Evolutionary conservation across 2,888 invertebrate genomes (phyloP), one percentile per base, ranked within the genome.

Genomic region (Galerucella calmariensis): DNA sequence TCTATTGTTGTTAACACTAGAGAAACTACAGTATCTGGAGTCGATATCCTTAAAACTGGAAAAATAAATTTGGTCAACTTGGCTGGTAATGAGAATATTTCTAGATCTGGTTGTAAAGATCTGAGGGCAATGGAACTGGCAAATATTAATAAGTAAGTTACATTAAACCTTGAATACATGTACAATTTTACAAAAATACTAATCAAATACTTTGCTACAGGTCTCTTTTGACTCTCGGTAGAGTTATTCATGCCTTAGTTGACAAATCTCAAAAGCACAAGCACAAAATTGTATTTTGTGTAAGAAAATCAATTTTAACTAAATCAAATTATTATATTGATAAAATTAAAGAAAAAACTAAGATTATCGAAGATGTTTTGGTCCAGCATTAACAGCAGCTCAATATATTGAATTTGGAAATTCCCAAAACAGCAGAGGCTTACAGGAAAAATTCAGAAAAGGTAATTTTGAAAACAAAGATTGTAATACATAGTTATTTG

Each of bases 1-100:
- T 95, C 97, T 0, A 95, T 99, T 73, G 94, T 96, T 0, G 94
- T 98, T 0, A 95, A 97, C 86, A 96, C 96, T 83, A 95, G 96
- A 79, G 97, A 99, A 85, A 94, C 93, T 84, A 94, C 94, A 12
- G 90, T 78, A n/a, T 95, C 96, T 24, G 97, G 97, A 4, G 97
- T 98, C 85, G 97, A 97, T 84, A 89, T 97, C 77, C 89, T 98
- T 11, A 97, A 97, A 89, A 96, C 94, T 65, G 99, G 98, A 0
- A 99, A 99, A 86, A 90, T 99, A n/a, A 96, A 99, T 89, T 89
- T 99, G 79, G 99, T 98, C 0, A 99, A 99, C 89, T 89, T 99
- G 83, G 99, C 99, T 0, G 99, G 99, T 0, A 97, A 97, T 73
- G 99, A 99, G 88, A 98, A 98, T 88, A 96, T 99, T 80, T 95